Base-by-base conservation (phyloP, 2,113 vertebrate species). In the Noturus placidus region DNA sequence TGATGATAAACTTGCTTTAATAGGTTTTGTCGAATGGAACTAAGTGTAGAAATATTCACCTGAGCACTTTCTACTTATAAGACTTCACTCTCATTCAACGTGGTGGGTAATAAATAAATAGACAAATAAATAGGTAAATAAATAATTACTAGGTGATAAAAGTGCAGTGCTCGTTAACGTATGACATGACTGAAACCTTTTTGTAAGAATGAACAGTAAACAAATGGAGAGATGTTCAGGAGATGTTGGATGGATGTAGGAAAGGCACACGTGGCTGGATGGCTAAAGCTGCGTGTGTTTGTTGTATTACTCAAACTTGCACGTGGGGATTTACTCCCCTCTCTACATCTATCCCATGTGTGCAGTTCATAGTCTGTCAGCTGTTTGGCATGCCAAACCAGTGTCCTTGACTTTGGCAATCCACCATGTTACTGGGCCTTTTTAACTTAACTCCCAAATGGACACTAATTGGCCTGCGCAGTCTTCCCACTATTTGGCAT, bases 181-280 rank as follows among this genome's bases (percentile, higher is more conserved):
- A 84, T 83, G 72, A 74, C 27, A 59, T 27, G 9, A 77, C n/a
- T 38, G 35, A 83, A 54, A 52, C 20, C 30, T 85, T 70, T 86
- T 56, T 56, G 59, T 19, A 67, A 82, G 57, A n/a, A 56, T 81
- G 30, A 80, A 84, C 52, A 63, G 8, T 33, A 85, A 79, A 77
- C 74, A 61, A 63, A 82, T 30, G 78, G 67, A 52, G 69, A 76
- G 85, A 46, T 79, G 85, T 83, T 86, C 74, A 70, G 56, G 88
- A 42, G 38, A 69, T 82, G 72, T 87, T 63, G 85, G 30, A 61
- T 86, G 74, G 56, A 79, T 35, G 69, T 86, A 92, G 91, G 92
- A 94, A 96, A 96, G 95, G 95, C 95, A 96, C 95, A 89, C 92
- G 95, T 94, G 95, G 95, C 91, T 92, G 92, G 91, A 94, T 95